Conservation (phyloP, 1,140 invertebrate genomes). For the Heliconius eleuchia region DNA sequence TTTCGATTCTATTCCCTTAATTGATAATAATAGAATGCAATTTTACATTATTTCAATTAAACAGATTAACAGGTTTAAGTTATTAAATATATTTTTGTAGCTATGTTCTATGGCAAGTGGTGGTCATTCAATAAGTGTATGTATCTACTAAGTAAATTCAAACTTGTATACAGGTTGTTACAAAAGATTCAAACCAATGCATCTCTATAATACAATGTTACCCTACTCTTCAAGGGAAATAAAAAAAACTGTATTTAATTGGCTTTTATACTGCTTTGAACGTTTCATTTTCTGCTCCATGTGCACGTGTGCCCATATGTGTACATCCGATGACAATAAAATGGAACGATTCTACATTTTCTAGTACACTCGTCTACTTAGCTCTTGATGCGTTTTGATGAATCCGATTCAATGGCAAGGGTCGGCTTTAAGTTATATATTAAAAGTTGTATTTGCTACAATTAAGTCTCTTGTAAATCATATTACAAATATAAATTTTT, state of each 20-base stretch:
- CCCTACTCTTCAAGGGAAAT: background rate
- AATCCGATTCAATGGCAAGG: background rate
- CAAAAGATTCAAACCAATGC: background rate
- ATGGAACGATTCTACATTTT: background rate
- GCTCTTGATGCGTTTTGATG: slow-evolving; percentile 12
- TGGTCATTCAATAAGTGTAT: too few relatives aligned
- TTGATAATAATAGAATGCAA: too few relatives aligned
- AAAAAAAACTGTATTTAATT: slow-evolving; percentile 11
- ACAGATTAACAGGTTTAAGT: too few relatives aligned
- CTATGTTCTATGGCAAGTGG: too few relatives aligned
- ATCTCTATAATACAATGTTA: background rate
- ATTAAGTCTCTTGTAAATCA: background rate
- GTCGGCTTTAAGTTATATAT: background rate
- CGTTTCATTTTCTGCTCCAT: background rate
- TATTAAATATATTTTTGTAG: too few relatives aligned
- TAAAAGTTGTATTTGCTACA: background rate
- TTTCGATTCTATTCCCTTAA: too few relatives aligned
- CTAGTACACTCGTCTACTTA: slow-evolving; percentile 5
- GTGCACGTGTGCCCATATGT: background rate
- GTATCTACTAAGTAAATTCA: background rate
- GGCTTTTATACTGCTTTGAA: background rate
- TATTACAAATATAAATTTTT: background rate
- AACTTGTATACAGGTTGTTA: background rate
- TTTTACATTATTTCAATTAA: too few relatives aligned
- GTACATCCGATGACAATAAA: background rate